Base-by-base conservation (phyloP, 1,140 invertebrate species). In the Tetragonula clypearis region DNA sequence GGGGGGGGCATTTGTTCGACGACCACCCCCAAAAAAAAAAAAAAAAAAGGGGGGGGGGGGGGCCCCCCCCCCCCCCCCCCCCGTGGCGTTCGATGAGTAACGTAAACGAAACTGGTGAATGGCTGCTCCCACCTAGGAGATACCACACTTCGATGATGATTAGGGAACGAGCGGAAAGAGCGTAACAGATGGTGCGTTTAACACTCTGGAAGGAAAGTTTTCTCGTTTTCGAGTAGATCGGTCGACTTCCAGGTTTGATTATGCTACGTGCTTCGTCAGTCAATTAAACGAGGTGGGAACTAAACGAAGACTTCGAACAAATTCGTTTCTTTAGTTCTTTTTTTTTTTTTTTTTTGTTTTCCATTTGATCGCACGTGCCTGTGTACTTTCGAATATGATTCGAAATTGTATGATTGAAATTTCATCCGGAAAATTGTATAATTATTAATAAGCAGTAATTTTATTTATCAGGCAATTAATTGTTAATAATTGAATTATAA, bases 131-230 rank as follows among this genome's bases (percentile, higher is more conserved):
- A 53, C 19, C 56, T 62, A 12, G 11, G 2, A 62, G 26, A 53
- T 81, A 49, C 79, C 19, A 55, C 30, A 49, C 49, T 12, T 30
- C 30, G 53, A 55, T 23, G 41, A 79, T 53, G 21, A 84, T 79
- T 88, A 35, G n/a, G 49, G 49, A 80, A 78, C 82, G 30, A 30
- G 41, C 9, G 30, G 56, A 12, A 19, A 53, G 60, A 53, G 60
- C 11, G 26, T n/a, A 62, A 23, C 87, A 88, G 86, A 88, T 88
- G 86, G 86, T 79, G 58, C 12, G 6, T 17, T 58, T 53, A 80
- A 17, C 30, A 11, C 55, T 69, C 71, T 62, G 35, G 35, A 30
- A 30, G 49, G 19, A 6, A 55, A 30, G 35, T 2, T 56, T 75
- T 66, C 53, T n/a, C 35, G 15, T 23, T 66, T 65, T n/a, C 58